Evolutionary conservation across 92 coral and sea anemone genomes (phyloP), one percentile per base, ranked within the genome.

Genomic region (Bergia puertoricense): DNA sequence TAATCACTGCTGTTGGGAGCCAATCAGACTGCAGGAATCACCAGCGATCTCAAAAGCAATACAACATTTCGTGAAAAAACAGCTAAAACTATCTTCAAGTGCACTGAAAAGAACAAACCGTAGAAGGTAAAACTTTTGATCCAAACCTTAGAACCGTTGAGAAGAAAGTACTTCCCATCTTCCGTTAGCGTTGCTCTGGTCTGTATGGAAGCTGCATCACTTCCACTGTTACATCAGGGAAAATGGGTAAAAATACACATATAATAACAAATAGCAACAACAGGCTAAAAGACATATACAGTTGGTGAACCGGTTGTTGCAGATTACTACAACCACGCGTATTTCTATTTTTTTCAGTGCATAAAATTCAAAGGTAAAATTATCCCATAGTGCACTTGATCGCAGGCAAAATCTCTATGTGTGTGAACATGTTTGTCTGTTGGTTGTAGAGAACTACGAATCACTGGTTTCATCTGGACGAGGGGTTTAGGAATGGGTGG

Each of bases 161-260:
- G 90, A 43, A 90, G 67, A 89, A 90, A 95, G 40, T 93, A 94
- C 71, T 92, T 95, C 41, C 98, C 98, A 92, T 95, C 96, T 68
- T 87, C 86, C 51, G 94, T 91, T 13, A 95, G 75, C 4, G 94
- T 95, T 8, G 96, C 98, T 95, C 92, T 91, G 15, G 94, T 76
- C 89, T 93, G 96, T 44, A 95, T 95, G 0, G 98, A 95, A 11
- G 98, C 98, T 10, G 98, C 98, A 85, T 95, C 98, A 88, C 98
- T 93, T 2, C 95, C 95, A 82, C 95, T 93, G 84, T 42, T 89
- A 80, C 9, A 20, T 56, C 30, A 4, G 20, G 37, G 8, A 54
- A 48, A 71, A 38, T 36, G n/a, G 6, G 18, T 37, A 57, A 59
- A 38, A 39, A 22, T 30, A 30, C 30, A n/a, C 4, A 37, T 1